These are phyloP conservation scores for Heliocidaris erythrogramma DNA, from an alignment of 35 echinoderm and acorn worm genomes.

Conservation along the genomic window DNA sequence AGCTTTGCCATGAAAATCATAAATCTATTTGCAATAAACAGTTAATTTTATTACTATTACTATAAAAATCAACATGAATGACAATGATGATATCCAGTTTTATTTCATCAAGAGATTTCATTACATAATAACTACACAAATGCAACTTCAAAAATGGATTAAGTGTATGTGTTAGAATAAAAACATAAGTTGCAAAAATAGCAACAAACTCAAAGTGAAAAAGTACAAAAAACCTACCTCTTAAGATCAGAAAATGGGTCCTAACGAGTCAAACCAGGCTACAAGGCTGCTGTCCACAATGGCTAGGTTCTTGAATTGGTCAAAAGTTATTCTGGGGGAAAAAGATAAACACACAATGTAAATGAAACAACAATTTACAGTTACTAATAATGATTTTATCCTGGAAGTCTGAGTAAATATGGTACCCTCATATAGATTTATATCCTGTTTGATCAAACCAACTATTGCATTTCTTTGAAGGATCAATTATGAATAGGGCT, in stretches of 20 bases:
- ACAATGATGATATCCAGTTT: too few species aligned
- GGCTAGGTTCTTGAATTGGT: constrained; percentile 80
- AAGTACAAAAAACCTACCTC: neutral
- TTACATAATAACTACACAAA: neutral
- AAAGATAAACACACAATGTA: constrained; percentile 32
- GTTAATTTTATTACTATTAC: too few species aligned
- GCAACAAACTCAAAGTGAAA: neutral
- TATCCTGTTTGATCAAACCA: neutral
- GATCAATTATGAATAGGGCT: too few species aligned
- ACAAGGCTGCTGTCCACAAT: constrained; percentile 75
- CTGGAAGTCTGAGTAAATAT: neutral
- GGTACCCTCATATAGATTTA: neutral
- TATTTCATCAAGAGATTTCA: too few species aligned
- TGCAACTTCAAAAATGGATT: neutral
- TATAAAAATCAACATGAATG: too few species aligned
- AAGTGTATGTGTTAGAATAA: neutral
- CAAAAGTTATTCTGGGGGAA: constrained; percentile 67
- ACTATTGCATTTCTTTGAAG: neutral
- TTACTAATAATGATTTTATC: neutral
- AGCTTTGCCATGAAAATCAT: too few species aligned
- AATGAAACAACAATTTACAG: neutral
- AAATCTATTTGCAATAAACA: too few species aligned
- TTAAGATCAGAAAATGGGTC: constrained; percentile 76
- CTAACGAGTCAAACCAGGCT: constrained; percentile 95
- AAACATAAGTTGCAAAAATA: neutral